These are phyloP conservation scores for Xanthia icteritia DNA, from an alignment of 2,888 invertebrate genomes.

Conservation along the genomic window DNA sequence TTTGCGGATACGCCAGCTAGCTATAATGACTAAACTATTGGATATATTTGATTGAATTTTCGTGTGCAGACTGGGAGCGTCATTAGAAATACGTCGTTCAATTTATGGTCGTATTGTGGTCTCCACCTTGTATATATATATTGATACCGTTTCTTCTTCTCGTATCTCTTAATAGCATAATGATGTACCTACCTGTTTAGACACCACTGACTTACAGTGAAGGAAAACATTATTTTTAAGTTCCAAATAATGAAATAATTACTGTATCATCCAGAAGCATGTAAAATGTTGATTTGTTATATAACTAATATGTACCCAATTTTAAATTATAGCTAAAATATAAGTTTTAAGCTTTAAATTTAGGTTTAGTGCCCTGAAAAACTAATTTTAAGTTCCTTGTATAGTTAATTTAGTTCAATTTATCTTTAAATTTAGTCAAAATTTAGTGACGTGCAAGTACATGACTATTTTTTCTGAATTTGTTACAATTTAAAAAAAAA, in stretches of 20 bases:
- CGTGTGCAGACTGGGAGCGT: not conserved
- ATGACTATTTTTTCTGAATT: not conserved
- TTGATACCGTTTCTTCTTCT: too few relatives aligned
- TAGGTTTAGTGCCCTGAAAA: slow-evolving; percentile 35
- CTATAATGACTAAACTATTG: too few relatives aligned
- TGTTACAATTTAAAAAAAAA: slow-evolving; percentile 4
- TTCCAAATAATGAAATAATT: not conserved
- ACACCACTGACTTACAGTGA: not conserved
- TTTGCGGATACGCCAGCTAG: too few relatives aligned
- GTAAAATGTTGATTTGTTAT: slow-evolving; percentile 10
- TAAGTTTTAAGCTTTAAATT: slow-evolving; percentile 55
- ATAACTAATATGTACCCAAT: slow-evolving; percentile 12
- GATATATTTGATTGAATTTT: not conserved
- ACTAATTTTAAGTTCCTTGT: slow-evolving; percentile 45
- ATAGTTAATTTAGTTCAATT: slow-evolving; percentile 37
- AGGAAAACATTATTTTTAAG: not conserved
- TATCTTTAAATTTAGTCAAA: not conserved
- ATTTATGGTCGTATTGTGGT: not conserved
- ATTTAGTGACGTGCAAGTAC: not conserved
- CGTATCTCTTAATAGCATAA: not conserved
- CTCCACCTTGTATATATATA: not conserved
- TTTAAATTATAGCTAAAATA: slow-evolving; percentile 16
- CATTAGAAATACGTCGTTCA: not conserved
- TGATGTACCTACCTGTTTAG: too few relatives aligned
- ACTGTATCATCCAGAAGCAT: not conserved